Base-by-base conservation (phyloP, 2,888 invertebrate species). In the Zonitis immaculata region DNA sequence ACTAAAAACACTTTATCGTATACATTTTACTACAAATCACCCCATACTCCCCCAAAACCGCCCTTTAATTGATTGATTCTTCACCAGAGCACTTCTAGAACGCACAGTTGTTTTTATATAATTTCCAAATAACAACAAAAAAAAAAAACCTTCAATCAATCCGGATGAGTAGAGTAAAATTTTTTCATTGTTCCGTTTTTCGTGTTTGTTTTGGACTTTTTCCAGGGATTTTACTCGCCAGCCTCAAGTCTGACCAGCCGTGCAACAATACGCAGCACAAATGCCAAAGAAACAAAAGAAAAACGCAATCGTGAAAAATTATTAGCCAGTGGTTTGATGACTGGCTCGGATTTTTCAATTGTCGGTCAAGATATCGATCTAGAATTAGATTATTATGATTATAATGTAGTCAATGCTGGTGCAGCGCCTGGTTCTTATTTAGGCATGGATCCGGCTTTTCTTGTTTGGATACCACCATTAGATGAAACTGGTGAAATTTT, bases 311-410 rank as follows among this genome's bases (percentile, higher is more conserved):
- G 89, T 1, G 85, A 87, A 56, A 80, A 80, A 60, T 73, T 86
- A 7, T 76, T 88, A 22, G 82, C 82, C 5, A n/a, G n/a, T n/a
- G 80, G 83, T 3, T 82, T 84, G 2, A 66, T 68, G 3, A 60
- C 62, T 6, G 84, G 85, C 0, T 91, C 91, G 0, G 91, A 92
- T 68, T 86, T 90, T 64, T 91, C 91, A 47, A 77, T 91, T 22
- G 79, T 80, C 0, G 86, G 83, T 4, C 87, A 84, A 43, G 89
- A 88, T 45, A 80, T 80, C 43, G 91, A 91, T 67, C 79, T 91
- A 67, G 91, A 92, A 73, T 79, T 92, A 59, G 92, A 92, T 72
- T 92, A 92, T 68, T 91, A 92, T 69, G 91, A 92, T 70, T 92
- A 92, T 66, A 91, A 92, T 77, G 91, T 92, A 6, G 86, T 87